These are phyloP conservation scores for Corythaeola cristata DNA, from an alignment of 2,113 vertebrate genomes.

Conservation along the genomic window DNA sequence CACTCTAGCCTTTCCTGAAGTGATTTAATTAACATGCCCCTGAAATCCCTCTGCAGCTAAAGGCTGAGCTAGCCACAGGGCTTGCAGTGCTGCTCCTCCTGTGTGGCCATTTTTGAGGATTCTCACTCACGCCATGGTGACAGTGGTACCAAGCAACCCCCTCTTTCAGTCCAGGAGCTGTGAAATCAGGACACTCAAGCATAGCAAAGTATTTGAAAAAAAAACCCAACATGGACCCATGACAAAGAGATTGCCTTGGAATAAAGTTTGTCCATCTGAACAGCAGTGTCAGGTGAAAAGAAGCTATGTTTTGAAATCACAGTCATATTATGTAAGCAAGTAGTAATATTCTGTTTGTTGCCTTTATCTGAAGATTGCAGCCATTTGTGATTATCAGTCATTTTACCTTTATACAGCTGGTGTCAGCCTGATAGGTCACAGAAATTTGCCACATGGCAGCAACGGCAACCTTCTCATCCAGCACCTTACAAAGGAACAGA, in stretches of 20 bases:
- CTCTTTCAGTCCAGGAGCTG: neutral
- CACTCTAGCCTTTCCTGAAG: neutral
- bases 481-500: neutral
- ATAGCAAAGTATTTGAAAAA: neutral
- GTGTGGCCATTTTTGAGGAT: neutral
- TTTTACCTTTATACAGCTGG: slow-evolving; percentile 23
- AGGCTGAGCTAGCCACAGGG: neutral
- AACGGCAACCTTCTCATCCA: neutral
- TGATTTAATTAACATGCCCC: neutral
- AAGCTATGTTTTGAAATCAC: neutral
- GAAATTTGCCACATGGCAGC: neutral
- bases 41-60: neutral
- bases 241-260: neutral
- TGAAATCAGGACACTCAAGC: neutral
- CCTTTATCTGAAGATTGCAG: slow-evolving; percentile 29
- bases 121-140: neutral
- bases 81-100: neutral
- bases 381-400: slow-evolving; percentile 1
- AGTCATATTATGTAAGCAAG: neutral
- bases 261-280: neutral
- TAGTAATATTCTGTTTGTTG: neutral
- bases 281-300: neutral
- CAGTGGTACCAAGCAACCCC: neutral
- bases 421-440: slow-evolving; percentile 12
- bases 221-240: neutral